Base-by-base conservation (phyloP, 2,888 invertebrate genomes). In the Thecocarcelia acutangulata region DNA sequence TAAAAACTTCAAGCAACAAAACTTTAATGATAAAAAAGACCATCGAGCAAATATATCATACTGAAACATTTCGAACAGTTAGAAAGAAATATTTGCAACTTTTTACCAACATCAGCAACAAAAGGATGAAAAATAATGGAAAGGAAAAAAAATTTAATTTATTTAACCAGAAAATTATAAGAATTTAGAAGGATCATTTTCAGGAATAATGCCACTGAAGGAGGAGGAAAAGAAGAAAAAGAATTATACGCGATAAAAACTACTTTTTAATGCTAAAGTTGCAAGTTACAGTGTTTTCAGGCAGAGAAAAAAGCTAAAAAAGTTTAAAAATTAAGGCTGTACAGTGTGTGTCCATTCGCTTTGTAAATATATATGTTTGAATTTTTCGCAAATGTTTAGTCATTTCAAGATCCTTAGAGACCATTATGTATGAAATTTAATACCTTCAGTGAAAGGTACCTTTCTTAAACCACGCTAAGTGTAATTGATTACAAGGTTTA, bases 61-160 rank as follows among this genome's bases (percentile, higher is more conserved):
- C 52, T 33, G 50, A 33, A 69, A 76, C 28, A 63, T 59, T 52
- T 59, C 17, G 24, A 63, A 40, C 21, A 63, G n/a, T 63, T 28
- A 17, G 40, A 77, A 69, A 17, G 40, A 77, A 69, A 77, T 48
- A 56, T 70, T 56, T 66, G 64, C 24, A 66, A 46, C 21, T 70
- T 63, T 58, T 17, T 24, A 40, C 21, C 59, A 52, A 6, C 68
- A 44, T 5, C 48, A 37, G 24, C 28, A 61, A 33, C 33, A 5
- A 33, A 17, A 28, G 11, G 15, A 2, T 33, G 19, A 12, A 70
- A 59, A 21, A 1, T 42, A 40, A n/a, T 24, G n/a, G 12, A 17
- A 28, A 37, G 15, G 24, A 24, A 50, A 21, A 70, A 33, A 24
- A 24, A 24, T 24, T 24, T 8, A 33, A 44, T 44, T 44, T 44